phyloP scores from a whole-genome alignment of 2,797 vertebrate genomes.

The Macropodus opercularis region DNA sequence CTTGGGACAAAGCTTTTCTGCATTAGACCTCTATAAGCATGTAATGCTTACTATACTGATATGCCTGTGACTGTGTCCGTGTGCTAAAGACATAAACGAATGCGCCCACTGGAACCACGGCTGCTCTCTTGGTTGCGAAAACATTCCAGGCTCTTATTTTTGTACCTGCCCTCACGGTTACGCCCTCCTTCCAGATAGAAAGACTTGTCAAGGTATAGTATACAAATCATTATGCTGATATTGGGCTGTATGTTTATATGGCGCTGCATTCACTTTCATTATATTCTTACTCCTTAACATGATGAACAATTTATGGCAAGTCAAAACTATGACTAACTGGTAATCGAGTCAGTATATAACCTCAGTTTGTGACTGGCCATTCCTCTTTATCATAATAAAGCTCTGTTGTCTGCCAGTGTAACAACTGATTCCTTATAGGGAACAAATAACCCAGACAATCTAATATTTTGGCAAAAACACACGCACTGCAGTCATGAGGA shows the following conservation, averaged over 20 bases:
- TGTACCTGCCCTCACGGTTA: conserved; percentile 92
- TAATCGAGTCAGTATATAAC: background rate
- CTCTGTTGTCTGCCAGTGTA: conserved; percentile 41
- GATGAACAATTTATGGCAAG: background rate
- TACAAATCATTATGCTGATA: background rate
- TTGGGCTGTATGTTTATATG: too few relatives aligned
- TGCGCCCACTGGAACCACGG: conserved; percentile 93
- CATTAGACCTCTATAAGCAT: background rate
- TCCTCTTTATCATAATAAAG: conserved; percentile 27
- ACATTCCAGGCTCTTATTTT: conserved; percentile 92
- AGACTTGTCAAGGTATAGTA: conserved; percentile 86
- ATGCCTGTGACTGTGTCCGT: background rate
- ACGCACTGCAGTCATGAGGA: conserved; percentile 5
- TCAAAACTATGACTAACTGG: background rate
- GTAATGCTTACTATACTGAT: background rate
- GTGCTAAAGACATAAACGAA: conserved; percentile 89
- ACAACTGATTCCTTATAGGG: conserved; percentile 27
- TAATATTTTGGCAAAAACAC: conserved; percentile 22
- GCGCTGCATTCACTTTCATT: background rate
- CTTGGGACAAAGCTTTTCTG: too few relatives aligned
- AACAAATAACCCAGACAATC: conserved; percentile 39
- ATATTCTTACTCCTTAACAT: background rate
- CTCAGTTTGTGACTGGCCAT: conserved; percentile 10
- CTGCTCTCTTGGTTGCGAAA: conserved; percentile 95
- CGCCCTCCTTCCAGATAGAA: conserved; percentile 88